Conservation (phyloP, 92 coral and sea anemone genomes). For the Porites evermanni region DNA sequence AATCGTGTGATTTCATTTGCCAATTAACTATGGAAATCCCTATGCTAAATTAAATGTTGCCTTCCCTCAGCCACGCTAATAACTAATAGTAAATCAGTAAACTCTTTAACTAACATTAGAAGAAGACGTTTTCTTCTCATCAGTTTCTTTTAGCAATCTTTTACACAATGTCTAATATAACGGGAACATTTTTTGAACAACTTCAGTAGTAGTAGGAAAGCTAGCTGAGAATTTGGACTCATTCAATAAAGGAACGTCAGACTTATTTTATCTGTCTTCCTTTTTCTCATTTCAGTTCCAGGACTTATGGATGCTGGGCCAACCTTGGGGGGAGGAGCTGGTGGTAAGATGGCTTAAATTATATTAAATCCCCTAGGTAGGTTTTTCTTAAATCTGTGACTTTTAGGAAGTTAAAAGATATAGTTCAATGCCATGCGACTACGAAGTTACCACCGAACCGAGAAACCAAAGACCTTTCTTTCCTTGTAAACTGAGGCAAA, state of each 20-base stretch:
- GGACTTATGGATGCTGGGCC: conserved; percentile 83
- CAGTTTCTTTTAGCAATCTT: background rate
- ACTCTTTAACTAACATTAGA: background rate
- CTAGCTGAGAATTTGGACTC: too few relatives aligned
- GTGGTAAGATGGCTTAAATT: background rate
- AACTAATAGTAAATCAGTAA: too few relatives aligned
- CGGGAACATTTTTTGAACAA: background rate
- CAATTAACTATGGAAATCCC: background rate
- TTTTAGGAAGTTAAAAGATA: too few relatives aligned
- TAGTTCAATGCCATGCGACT: too few relatives aligned
- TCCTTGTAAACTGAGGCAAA: too few relatives aligned
- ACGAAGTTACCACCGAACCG: too few relatives aligned
- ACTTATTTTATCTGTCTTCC: background rate
- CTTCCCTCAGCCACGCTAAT: too few relatives aligned
- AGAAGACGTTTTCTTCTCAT: conserved; percentile 52
- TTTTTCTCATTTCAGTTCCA: conserved; percentile 67
- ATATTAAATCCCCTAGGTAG: too few relatives aligned
- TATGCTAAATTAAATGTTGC: too few relatives aligned
- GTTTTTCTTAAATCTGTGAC: too few relatives aligned
- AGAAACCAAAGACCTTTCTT: too few relatives aligned
- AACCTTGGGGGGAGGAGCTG: conserved; percentile 62
- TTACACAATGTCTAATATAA: background rate
- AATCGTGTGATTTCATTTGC: background rate
- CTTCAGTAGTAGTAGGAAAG: too few relatives aligned
- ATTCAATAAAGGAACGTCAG: background rate